phyloP scores from a whole-genome alignment of 2,888 invertebrate genomes.

The Diaprepes abbreviatus region DNA sequence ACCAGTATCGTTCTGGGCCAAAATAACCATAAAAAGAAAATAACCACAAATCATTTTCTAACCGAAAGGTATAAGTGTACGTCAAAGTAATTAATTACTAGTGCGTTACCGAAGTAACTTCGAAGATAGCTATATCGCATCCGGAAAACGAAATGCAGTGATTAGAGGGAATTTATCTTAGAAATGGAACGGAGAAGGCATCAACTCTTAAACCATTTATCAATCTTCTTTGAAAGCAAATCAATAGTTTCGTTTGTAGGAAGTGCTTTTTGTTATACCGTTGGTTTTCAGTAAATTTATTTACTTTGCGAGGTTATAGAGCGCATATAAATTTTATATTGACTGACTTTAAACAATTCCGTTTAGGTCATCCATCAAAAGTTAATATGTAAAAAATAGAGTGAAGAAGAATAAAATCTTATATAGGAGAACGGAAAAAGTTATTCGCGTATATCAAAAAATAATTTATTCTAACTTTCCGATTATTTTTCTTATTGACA shows the following conservation, averaged over 20 bases:
- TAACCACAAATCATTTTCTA: not conserved
- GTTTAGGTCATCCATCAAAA: not conserved
- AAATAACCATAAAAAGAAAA: too few relatives aligned
- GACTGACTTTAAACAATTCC: not conserved
- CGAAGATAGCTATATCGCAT: slow-evolving; percentile 28
- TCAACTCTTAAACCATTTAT: slow-evolving; percentile 42
- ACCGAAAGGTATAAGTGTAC: not conserved
- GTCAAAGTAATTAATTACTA: slow-evolving; percentile 35
- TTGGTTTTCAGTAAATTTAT: slow-evolving; percentile 43
- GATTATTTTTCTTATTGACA: too few relatives aligned
- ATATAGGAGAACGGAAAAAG: too few relatives aligned
- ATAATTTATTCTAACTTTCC: too few relatives aligned
- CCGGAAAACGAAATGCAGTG: slow-evolving; percentile 41
- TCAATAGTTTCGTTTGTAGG: slow-evolving; percentile 41
- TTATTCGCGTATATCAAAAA: too few relatives aligned
- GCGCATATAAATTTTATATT: slow-evolving; percentile 25
- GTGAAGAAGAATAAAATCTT: too few relatives aligned
- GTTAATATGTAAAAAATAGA: not conserved
- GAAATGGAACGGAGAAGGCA: slow-evolving; percentile 33
- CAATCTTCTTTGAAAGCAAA: slow-evolving; percentile 42
- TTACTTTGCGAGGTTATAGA: slow-evolving; percentile 24
- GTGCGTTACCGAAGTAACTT: slow-evolving; percentile 30
- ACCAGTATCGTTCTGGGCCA: too few relatives aligned
- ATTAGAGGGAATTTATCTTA: slow-evolving; percentile 43
- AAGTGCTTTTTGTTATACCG: slow-evolving; percentile 39